Evolutionary conservation across 2,888 invertebrate species (phyloP).

Genomic region (Lumbricus terrestris): DNA sequence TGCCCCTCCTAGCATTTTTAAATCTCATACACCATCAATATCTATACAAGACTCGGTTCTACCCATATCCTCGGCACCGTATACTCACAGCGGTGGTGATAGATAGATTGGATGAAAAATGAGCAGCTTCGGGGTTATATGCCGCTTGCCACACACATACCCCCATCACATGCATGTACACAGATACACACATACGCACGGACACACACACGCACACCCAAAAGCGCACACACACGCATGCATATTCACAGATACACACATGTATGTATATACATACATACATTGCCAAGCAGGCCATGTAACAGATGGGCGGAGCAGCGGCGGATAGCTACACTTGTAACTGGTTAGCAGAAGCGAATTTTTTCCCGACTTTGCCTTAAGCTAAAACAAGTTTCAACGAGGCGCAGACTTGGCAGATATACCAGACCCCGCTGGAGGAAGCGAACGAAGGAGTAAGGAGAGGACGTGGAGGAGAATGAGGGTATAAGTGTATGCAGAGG

Average conservation of each 20-base stretch:
- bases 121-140: too few species aligned
- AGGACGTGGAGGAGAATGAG: neutral
- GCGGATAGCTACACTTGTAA: neutral
- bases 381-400: slow-evolving; percentile 7
- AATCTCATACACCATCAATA: too few species aligned
- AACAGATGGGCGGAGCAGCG: neutral
- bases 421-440: neutral
- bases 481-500: neutral
- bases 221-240: too few species aligned
- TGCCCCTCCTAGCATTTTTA: too few species aligned
- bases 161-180: neutral
- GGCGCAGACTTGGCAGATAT: neutral
- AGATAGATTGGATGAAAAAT: too few species aligned
- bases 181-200: too few species aligned
- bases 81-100: too few species aligned
- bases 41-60: too few species aligned
- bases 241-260: neutral
- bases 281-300: neutral
- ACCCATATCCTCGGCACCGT: too few species aligned
- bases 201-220: too few species aligned
- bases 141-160: too few species aligned
- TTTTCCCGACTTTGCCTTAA: neutral
- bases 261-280: neutral
- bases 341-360: slow-evolving; percentile 5
- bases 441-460: neutral